Base-by-base conservation (phyloP, 2,888 invertebrate genomes). In the Thecocarcelia acutangulata region DNA sequence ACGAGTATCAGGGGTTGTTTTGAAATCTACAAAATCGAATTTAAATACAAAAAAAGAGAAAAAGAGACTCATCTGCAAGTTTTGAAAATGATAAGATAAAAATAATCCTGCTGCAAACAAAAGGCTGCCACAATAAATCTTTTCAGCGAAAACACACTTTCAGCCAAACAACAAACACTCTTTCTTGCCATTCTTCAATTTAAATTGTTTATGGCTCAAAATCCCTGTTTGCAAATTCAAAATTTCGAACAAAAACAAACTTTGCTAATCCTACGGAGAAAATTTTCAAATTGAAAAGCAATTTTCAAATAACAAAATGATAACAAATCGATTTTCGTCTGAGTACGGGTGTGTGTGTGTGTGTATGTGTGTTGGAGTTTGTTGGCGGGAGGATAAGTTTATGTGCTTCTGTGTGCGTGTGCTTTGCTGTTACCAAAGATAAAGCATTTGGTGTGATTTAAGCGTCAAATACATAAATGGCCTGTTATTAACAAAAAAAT, bases 391-490 rank as follows among this genome's bases (percentile, higher is more conserved):
- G 52, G 19, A 24, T 12, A 15, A 37, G 11, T 3, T 3, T 5
- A 42, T 12, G 40, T 58, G n/a, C 28, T 3, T 52, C 3, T 28
- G 48, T n/a, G 44, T 59, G 61, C 44, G 33, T 21, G 42, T 50
- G 58, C 15, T 40, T 74, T 54, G 48, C 42, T 64, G 44, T 72
- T 72, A 58, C 58, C 54, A 64, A 50, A 72, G 77, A 78, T 78
- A 78, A 78, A 78, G 58, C 63, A 61, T 68, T 64, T 82, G 69
- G 68, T 74, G 68, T 69, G 81, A 74, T 82, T 82, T 77, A 74
- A 72, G 48, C 66, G 59, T 80, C 80, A 76, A 80, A 74, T 42
- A 72, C 58, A 70, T 72, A 76, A 80, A 76, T 80, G 59, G 72
- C 33, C 44, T 56, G 58, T 66, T 80, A 75, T 66, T 75, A 48